Evolutionary conservation across 2,797 vertebrate genomes (phyloP).

Genomic region (Cirrhinus molitorella): DNA sequence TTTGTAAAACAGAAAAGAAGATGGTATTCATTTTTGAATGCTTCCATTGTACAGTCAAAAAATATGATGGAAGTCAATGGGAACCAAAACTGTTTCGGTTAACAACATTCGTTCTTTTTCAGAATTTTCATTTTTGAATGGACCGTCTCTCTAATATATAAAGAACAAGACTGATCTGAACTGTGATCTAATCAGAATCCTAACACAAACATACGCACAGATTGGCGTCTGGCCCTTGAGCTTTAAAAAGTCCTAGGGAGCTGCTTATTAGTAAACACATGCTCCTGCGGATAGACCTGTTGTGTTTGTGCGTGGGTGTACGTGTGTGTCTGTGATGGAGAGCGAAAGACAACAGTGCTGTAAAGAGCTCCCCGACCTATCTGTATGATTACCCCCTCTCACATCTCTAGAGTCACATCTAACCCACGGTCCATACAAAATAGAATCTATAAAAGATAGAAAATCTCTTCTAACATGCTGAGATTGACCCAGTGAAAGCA

Average conservation of each 20-base stretch:
- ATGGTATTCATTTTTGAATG: no score
- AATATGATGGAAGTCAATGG: background rate
- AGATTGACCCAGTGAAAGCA: conserved; percentile 38
- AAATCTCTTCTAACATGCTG: conserved; percentile 30
- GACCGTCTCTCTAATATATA: background rate
- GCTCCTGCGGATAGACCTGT: conserved; percentile 22
- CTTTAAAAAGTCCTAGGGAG: conserved; percentile 38
- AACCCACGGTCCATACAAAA: conserved; percentile 31
- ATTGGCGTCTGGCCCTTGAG: conserved; percentile 13
- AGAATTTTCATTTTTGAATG: background rate
- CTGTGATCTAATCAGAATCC: background rate
- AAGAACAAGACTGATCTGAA: background rate
- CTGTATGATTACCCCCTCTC: conserved; percentile 58
- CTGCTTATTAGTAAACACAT: conserved; percentile 49
- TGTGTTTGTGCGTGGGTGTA: conserved; percentile 40
- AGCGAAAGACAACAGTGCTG: conserved; percentile 24
- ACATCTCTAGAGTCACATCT: conserved; percentile 62
- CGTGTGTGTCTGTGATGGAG: conserved; percentile 39
- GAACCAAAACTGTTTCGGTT: background rate
- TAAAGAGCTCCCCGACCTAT: conserved; percentile 32
- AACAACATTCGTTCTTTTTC: background rate
- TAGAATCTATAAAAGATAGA: conserved; percentile 32
- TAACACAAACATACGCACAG: background rate
- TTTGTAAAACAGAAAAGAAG: no score
- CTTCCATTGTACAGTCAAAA: background rate